Percentiles rank a stretch among this genome's conserved stretches.
Evolutionary conservation across 92 coral and sea anemone species (phyloP).

Genomic region (Montipora capitata): DNA sequence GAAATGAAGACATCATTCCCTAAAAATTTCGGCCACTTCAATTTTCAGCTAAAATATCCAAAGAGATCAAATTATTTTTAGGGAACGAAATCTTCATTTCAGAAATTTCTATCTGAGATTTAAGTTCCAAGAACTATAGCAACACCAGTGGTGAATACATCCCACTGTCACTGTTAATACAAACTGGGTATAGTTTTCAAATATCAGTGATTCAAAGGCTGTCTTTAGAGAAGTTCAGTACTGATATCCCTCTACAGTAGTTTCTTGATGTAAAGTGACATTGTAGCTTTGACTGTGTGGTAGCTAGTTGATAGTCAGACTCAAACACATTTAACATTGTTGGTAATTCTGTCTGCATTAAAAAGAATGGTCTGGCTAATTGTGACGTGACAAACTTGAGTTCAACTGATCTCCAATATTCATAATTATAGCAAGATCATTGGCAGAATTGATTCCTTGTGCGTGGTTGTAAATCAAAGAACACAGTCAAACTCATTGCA

Average conservation of each 20-base stretch:
- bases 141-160: constrained; percentile 8
- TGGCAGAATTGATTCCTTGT: constrained; percentile 25
- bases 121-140: neutral
- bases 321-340: constrained; percentile 63
- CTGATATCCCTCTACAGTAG: constrained; percentile 14
- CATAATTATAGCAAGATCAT: constrained; percentile 56
- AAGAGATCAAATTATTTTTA: too few species aligned
- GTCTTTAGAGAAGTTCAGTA: constrained; percentile 31
- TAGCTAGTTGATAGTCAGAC: constrained; percentile 34
- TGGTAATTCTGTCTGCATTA: constrained; percentile 62
- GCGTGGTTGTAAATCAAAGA: too few species aligned
- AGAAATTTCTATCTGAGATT: too few species aligned
- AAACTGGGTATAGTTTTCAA: constrained; percentile 35
- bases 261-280: constrained; percentile 59
- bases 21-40: too few species aligned
- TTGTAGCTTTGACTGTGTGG: constrained; percentile 52
- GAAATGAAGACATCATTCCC: too few species aligned
- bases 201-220: constrained; percentile 56
- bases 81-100: too few species aligned
- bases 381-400: constrained; percentile 67
- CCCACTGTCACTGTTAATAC: constrained; percentile 32
- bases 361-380: constrained; percentile 55
- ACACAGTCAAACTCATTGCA: too few species aligned
- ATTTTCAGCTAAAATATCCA: too few species aligned
- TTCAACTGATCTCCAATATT: constrained; percentile 64